Evolutionary conservation across 2,113 vertebrate species (phyloP), one percentile per base, ranked within the genome.

Genomic region (Dipodomys merriami): DNA sequence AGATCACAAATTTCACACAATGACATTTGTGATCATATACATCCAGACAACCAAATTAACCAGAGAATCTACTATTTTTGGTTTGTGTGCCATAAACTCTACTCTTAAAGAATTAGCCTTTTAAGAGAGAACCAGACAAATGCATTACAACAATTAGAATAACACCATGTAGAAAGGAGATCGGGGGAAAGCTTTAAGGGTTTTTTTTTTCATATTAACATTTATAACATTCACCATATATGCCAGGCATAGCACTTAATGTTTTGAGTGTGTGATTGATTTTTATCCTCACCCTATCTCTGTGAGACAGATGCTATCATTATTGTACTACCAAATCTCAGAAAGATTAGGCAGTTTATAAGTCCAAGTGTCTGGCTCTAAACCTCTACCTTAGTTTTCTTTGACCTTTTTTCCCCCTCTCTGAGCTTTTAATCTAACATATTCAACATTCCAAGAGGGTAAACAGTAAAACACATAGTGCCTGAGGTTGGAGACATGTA

Each of bases 11-110:
- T 27, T 68, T 79, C 89, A 78, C 60, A n/a, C 62, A 73, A 57
- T 25, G n/a, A 72, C 64, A 79, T 85, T 86, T 79, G 60, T 49
- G 91, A 74, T 67, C 62, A 76, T 57, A 65, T 2, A 23, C 65
- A 89, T 27, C 76, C 60, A 80, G 76, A 82, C 44, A 88, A 72
- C 53, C 49, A 90, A n/a, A 57, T 69, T n/a, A 71, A 74, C 65
- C 25, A n/a, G 29, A 64, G 82, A 80, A 19, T 79, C 69, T 88
- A 64, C 85, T 74, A 57, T 7, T 12, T 65, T 46, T 85, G 79
- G 82, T 67, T 29, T 25, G 44, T 64, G 60, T n/a, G 27, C 53
- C 46, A 7, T 5, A 22, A 90, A 82, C 57, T 27, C 49, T 39
- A 12, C 29, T n/a, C 62, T 88, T 39, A 64, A 78, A 62, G 67